A percentile compares a stretch with the other conserved stretches of the same genome.
phyloP scores from a whole-genome alignment of 2,113 vertebrate species.

The Archilochus colubris region DNA sequence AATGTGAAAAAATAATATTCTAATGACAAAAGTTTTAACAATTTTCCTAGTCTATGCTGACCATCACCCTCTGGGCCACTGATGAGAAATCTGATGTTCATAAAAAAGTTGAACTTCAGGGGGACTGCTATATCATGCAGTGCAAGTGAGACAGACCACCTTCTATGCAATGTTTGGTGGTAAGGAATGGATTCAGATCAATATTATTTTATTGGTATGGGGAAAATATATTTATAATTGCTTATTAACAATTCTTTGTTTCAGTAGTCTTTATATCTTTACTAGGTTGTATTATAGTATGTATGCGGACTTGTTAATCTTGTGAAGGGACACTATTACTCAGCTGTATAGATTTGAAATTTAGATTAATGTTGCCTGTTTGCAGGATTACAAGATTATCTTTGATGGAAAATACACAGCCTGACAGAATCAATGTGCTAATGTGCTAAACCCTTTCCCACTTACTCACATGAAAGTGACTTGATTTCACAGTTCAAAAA shows the following conservation, averaged over 20 bases:
- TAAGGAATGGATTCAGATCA: neutral
- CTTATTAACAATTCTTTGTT: neutral
- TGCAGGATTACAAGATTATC: conserved; percentile 52
- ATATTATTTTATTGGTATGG: neutral
- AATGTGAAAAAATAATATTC: neutral
- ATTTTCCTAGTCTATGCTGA: neutral
- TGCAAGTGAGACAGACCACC: neutral
- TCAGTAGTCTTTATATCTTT: neutral
- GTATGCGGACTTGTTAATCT: conserved; percentile 16
- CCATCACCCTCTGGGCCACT: neutral
- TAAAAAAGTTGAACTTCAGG: neutral
- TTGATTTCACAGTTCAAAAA: conserved; percentile 53
- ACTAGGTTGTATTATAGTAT: neutral
- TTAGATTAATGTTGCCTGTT: conserved; percentile 58
- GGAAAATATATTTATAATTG: neutral
- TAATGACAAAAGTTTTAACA: neutral
- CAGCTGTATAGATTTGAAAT: conserved; percentile 58
- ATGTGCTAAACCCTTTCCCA: neutral
- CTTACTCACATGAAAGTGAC: conserved; percentile 25
- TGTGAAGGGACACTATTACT: conserved; percentile 34
- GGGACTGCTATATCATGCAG: neutral
- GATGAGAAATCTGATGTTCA: neutral
- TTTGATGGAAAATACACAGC: conserved; percentile 36
- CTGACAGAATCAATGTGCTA: conserved; percentile 53
- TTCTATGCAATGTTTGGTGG: neutral